A percentile compares a stretch with the other conserved stretches of the same genome.
These are phyloP conservation scores for Ectropis crepuscularia DNA, from an alignment of 2,888 invertebrate species.

Conservation along the genomic window DNA sequence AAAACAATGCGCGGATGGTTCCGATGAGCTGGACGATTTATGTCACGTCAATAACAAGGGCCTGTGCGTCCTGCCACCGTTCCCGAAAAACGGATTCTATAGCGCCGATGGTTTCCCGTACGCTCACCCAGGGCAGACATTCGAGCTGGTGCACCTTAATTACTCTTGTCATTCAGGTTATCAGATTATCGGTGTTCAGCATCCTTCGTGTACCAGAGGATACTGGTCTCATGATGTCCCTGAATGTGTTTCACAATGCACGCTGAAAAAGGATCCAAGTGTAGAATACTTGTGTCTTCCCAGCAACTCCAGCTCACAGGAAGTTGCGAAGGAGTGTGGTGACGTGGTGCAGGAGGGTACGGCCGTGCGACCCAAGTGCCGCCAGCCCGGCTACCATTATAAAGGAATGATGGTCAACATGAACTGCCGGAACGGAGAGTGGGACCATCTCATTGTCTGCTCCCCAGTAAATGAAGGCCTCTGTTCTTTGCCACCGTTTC, in stretches of 20 bases:
- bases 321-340: conserved; percentile 14
- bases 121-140: conserved; percentile 21
- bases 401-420: conserved; percentile 29
- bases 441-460: conserved; percentile 32
- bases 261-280: conserved; percentile 25
- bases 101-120: conserved; percentile 11
- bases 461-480: conserved; percentile 16
- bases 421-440: conserved; percentile 30
- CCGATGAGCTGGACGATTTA: conserved; percentile 19
- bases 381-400: conserved; percentile 26
- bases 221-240: conserved; percentile 22
- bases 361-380: conserved; percentile 26
- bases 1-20: conserved; percentile 24
- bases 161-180: conserved; percentile 26
- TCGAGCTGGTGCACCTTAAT: conserved; percentile 21
- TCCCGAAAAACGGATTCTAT: conserved; percentile 28
- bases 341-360: conserved; percentile 25
- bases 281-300: conserved; percentile 29
- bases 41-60: conserved; percentile 23
- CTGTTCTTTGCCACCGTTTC: conserved; percentile 21
- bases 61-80: conserved; percentile 27
- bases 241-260: conserved; percentile 26
- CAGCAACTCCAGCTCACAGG: conserved; percentile 8
- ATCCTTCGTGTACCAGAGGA: conserved; percentile 19
- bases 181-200: conserved; percentile 10